These are phyloP conservation scores for Botrylloides violaceus DNA, from an alignment of 23 tunicate genomes.

Conservation along the genomic window DNA sequence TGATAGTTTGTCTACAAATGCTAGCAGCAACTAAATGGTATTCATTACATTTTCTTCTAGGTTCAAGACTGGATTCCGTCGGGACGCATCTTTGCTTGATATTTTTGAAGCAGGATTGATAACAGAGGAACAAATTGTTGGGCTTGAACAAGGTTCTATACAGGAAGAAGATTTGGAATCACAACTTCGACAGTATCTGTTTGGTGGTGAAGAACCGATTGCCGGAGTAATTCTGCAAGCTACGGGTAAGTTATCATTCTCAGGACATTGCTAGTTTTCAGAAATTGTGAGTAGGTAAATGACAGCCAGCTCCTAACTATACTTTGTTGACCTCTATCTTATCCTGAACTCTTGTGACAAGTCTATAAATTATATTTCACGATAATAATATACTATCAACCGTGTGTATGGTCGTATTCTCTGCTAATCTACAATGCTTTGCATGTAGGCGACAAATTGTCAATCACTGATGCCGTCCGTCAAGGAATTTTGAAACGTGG, in stretches of 20 bases:
- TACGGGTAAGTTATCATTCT: conserved; percentile 47
- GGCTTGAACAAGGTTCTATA: conserved; percentile 50
- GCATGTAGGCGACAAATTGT: conserved; percentile 48
- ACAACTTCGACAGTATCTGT: conserved; percentile 72
- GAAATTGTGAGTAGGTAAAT: no score
- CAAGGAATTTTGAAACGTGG: conserved; percentile 75
- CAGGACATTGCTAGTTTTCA: no score
- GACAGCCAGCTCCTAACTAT: no score
- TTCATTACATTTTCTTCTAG: conserved; percentile 14
- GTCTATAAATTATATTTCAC: no score
- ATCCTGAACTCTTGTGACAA: no score
- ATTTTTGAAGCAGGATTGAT: conserved; percentile 78
- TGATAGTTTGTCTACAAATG: not conserved
- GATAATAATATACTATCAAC: no score
- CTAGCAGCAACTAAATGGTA: not conserved
- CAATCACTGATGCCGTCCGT: conserved; percentile 56
- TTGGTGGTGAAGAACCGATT: conserved; percentile 96
- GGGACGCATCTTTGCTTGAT: conserved; percentile 53
- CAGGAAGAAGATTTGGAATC: conserved; percentile 47
- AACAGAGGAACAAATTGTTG: conserved; percentile 60
- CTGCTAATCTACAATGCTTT: no score
- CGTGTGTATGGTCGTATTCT: no score
- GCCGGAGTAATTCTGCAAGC: conserved; percentile 70
- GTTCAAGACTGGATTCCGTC: conserved; percentile 67
- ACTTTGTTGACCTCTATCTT: no score